These are phyloP conservation scores for Coecobrya sp. DNA, from an alignment of 2,888 invertebrate genomes.

Conservation along the genomic window DNA sequence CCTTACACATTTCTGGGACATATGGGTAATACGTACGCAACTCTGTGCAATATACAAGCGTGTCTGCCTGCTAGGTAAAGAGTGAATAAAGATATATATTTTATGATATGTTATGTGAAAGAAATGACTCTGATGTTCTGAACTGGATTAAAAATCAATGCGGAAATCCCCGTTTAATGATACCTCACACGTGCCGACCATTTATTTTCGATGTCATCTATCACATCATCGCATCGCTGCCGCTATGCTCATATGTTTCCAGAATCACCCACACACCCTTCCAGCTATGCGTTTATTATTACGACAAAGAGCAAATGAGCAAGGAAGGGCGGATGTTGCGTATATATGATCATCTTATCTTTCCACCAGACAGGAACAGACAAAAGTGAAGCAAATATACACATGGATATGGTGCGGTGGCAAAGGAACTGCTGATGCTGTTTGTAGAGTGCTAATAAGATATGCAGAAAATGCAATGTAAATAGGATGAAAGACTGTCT, in stretches of 20 bases:
- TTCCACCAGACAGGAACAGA: slow-evolving; percentile 5
- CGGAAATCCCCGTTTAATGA: slow-evolving; percentile 74
- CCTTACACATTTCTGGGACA: neutral
- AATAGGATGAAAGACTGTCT: slow-evolving; percentile 36
- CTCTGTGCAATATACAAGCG: too few relatives aligned
- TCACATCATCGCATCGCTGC: slow-evolving; percentile 37
- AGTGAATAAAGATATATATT: slow-evolving; percentile 19
- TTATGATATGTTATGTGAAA: neutral
- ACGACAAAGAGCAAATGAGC: slow-evolving; percentile 16
- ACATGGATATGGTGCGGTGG: neutral
- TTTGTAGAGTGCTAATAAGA: slow-evolving; percentile 8
- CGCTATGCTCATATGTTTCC: slow-evolving; percentile 34
- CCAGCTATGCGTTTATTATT: neutral
- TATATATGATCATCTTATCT: slow-evolving; percentile 41
- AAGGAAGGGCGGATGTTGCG: slow-evolving; percentile 10
- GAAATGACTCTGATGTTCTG: slow-evolving; percentile 10
- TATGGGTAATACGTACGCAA: neutral
- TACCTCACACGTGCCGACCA: slow-evolving; percentile 71
- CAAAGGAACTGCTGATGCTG: neutral
- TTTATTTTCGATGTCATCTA: slow-evolving; percentile 73
- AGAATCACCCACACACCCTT: slow-evolving; percentile 6
- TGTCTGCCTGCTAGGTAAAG: neutral
- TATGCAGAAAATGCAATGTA: slow-evolving; percentile 30
- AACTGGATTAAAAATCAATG: slow-evolving; percentile 73
- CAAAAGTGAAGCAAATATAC: neutral